Percentiles rank a stretch among this genome's conserved stretches.
Conservation (phyloP, 2,113 vertebrate genomes). For the Myotis yumanensis region DNA sequence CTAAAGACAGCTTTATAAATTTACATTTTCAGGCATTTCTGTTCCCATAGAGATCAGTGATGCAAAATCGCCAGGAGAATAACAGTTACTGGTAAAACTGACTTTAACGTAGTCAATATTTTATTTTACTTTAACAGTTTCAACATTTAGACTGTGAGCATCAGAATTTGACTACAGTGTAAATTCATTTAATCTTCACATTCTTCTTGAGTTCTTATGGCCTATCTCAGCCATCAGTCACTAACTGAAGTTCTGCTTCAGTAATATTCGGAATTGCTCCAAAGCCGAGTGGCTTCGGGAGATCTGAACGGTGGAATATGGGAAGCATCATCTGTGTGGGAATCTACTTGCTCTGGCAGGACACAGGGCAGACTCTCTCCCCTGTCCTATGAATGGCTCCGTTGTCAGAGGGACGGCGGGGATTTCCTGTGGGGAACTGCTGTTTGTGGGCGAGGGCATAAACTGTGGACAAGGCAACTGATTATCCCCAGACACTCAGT, state of each 20-base stretch:
- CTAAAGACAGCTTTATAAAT: background rate
- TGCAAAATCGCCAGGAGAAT: background rate
- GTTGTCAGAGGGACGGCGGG: background rate
- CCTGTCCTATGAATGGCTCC: background rate
- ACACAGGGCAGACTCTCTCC: background rate
- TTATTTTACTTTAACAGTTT: slow-evolving; percentile 35
- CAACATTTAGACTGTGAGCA: background rate
- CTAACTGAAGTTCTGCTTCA: background rate
- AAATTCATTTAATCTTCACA: background rate
- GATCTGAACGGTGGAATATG: background rate
- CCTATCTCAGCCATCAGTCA: background rate
- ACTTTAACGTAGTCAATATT: background rate
- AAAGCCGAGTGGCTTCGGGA: background rate
- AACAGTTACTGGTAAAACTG: background rate
- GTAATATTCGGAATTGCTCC: background rate
- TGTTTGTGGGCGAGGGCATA: background rate
- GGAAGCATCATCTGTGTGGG: background rate
- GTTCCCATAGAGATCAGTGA: background rate
- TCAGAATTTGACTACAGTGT: background rate
- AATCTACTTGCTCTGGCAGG: background rate
- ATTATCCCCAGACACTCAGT: background rate
- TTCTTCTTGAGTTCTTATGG: background rate
- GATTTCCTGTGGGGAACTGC: background rate
- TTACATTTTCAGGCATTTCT: background rate
- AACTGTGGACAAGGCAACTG: background rate